Evolutionary conservation across 2,888 invertebrate species (phyloP).

Genomic region (Oscheius myriophilus): DNA sequence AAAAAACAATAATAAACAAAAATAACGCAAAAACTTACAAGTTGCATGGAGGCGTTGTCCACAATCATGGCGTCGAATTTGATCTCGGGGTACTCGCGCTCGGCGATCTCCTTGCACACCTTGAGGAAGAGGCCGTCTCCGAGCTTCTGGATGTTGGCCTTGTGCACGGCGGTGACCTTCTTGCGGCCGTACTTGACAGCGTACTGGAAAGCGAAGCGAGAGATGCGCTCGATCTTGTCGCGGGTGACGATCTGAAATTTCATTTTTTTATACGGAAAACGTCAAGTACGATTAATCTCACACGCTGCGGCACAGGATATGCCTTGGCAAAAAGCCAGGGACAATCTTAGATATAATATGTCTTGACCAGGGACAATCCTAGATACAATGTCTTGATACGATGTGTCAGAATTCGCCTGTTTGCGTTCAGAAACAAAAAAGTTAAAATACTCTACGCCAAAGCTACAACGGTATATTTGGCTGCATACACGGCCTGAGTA

Average conservation of each 20-base stretch:
- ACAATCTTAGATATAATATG: too few species aligned
- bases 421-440: too few species aligned
- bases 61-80: conserved; percentile 88
- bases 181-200: conserved; percentile 79
- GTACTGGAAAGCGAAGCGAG: conserved; percentile 91
- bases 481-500: too few species aligned
- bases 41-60: conserved; percentile 82
- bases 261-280: too few species aligned
- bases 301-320: too few species aligned
- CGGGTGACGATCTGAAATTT: conserved; percentile 44
- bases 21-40: conserved; percentile 41
- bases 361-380: too few species aligned
- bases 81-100: conserved; percentile 85
- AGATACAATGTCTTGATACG: too few species aligned
- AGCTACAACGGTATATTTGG: too few species aligned
- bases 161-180: conserved; percentile 87
- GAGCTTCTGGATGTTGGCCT: conserved; percentile 97
- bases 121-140: conserved; percentile 96
- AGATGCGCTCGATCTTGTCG: conserved; percentile 88
- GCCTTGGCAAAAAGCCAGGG: too few species aligned
- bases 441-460: too few species aligned
- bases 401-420: too few species aligned
- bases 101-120: conserved; percentile 78
- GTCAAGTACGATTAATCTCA: too few species aligned
- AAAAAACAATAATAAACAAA: not conserved